These are phyloP conservation scores for Percina caprodes DNA, from an alignment of 2,113 vertebrate genomes.

Conservation along the genomic window DNA sequence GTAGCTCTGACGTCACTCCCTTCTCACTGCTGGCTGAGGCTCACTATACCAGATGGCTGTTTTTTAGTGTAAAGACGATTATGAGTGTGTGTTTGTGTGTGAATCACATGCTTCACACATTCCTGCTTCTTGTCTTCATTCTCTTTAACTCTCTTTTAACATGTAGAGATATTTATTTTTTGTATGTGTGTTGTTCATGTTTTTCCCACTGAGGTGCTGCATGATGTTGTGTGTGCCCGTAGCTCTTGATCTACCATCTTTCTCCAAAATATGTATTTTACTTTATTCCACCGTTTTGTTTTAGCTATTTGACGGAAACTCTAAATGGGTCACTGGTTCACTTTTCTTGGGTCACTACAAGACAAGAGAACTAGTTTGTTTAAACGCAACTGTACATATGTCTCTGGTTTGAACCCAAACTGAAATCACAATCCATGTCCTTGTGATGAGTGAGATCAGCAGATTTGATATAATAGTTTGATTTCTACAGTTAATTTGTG, in stretches of 20 bases:
- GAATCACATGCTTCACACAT: not conserved
- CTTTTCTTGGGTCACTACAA: not conserved
- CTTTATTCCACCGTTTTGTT: not conserved
- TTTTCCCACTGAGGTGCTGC: not conserved
- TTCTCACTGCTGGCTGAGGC: not conserved
- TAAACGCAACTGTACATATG: not conserved
- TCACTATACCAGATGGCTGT: not conserved
- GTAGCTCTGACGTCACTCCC: constrained; percentile 67
- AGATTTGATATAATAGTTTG: constrained; percentile 1
- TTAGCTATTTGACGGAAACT: not conserved
- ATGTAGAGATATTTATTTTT: not conserved
- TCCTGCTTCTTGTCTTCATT: not conserved
- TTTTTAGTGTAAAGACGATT: not conserved
- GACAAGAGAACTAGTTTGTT: constrained; percentile 2
- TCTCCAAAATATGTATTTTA: not conserved
- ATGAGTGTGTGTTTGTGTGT: not conserved
- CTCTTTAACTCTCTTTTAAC: not conserved
- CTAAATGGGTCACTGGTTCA: not conserved
- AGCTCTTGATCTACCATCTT: not conserved
- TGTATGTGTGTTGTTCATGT: not conserved
- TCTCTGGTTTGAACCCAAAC: constrained; percentile 1
- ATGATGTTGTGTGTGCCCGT: not conserved
- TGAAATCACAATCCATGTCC: constrained; percentile 10
- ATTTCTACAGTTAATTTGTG: constrained; percentile 21
- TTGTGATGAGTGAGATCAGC: not conserved